Evolutionary conservation across 2,113 vertebrate genomes (phyloP), one percentile per base, ranked within the genome.

Genomic region (Callipepla californica): DNA sequence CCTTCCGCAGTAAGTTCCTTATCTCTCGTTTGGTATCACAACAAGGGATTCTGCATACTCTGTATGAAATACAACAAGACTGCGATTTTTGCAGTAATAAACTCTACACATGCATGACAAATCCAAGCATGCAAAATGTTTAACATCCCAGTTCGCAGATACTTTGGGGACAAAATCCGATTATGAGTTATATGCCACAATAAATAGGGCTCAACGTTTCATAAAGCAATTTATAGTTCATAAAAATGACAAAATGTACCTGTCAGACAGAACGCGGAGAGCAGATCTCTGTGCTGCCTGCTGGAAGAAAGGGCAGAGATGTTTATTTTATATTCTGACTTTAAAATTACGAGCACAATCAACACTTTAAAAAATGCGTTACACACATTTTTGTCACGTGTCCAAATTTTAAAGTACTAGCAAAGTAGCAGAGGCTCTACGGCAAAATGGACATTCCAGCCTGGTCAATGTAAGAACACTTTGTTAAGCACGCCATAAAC

Each of bases 181-280:
- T 98, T 98, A 97, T 98, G 98, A 98, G 97, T 98, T 98, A 98
- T 98, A 97, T 93, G 89, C 97, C 97, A 98, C 97, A 97, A 97
- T 98, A 98, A 98, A 98, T 97, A 98, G 97, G 97, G 95, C 95
- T 98, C 97, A 97, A 97, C 94, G 94, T 98, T 98, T 98, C 97
- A 98, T 97, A 98, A 97, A 98, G 96, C 97, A 98, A 98, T 98
- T 98, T 98, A 98, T 98, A 97, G 97, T 98, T 98, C 97, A 98
- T 98, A 98, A 98, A 98, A 98, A 98, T 98, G 97, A 98, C 96
- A 98, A 98, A 98, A 98, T 96, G 95, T 98, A 98, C 98, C 98
- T 98, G 98, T 98, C 98, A 97, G 97, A 97, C 47, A 98, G 96
- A 97, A 97, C 77, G 82, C 94, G 97, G 97, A 98, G 97, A 97